phyloP scores from a whole-genome alignment of 37 sponge, comb jelly and placozoan genomes.

The Spongilla lacustris region DNA sequence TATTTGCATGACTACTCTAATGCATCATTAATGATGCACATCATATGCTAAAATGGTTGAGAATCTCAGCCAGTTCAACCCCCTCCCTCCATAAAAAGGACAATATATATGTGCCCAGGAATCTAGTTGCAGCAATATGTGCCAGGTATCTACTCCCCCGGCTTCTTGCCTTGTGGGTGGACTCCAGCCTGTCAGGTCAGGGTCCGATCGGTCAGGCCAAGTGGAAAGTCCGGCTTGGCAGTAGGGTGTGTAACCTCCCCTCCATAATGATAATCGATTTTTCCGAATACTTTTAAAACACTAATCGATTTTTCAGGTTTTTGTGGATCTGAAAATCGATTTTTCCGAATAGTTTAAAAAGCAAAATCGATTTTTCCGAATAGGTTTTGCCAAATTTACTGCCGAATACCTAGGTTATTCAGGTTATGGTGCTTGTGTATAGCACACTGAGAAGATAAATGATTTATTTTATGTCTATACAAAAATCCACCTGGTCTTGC shows the following conservation, averaged over 20 bases:
- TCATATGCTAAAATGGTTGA: too few relatives aligned
- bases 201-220: too few relatives aligned
- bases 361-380: neutral
- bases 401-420: neutral
- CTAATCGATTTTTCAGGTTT: neutral
- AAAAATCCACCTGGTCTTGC: neutral
- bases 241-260: constrained; percentile 3
- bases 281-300: neutral
- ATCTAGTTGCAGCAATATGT: too few relatives aligned
- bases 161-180: too few relatives aligned
- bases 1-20: too few relatives aligned
- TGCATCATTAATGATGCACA: too few relatives aligned
- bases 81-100: too few relatives aligned
- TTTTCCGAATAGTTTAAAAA: neutral
- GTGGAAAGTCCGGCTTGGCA: too few relatives aligned
- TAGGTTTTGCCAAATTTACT: neutral
- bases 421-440: neutral
- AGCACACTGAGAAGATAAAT: neutral
- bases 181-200: too few relatives aligned
- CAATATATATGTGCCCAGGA: too few relatives aligned
- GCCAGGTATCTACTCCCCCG: too few relatives aligned
- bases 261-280: neutral
- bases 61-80: too few relatives aligned
- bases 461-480: neutral
- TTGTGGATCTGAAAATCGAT: neutral